Conservation (phyloP, 2,113 vertebrate species). For the Sinocyclocheilus anophthalmus region DNA sequence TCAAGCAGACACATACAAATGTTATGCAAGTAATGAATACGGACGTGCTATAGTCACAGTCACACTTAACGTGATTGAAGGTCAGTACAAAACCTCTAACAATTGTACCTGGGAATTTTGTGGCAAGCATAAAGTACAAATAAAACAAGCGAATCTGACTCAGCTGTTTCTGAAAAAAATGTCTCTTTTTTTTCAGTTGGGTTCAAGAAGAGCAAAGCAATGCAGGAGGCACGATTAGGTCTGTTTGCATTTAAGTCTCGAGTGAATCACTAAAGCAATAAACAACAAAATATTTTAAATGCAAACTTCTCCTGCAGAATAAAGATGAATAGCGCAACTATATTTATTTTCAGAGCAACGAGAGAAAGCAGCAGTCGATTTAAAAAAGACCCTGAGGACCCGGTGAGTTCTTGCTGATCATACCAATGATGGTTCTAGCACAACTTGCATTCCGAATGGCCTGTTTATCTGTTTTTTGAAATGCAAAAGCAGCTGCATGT, state of each 20-base stretch:
- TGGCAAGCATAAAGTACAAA: not conserved
- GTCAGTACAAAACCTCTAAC: constrained; percentile 63
- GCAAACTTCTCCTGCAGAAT: not conserved
- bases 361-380: constrained; percentile 64
- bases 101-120: not conserved
- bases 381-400: constrained; percentile 69
- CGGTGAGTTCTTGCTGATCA: constrained; percentile 37
- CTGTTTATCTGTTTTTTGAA: not conserved
- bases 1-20: constrained; percentile 84
- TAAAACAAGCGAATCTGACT: not conserved
- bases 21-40: constrained; percentile 79
- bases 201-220: constrained; percentile 79
- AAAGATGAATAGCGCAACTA: not conserved
- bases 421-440: not conserved
- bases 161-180: not conserved
- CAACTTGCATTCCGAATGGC: not conserved
- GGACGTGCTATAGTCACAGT: constrained; percentile 82
- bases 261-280: not conserved
- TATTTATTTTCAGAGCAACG: constrained; percentile 63
- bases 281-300: not conserved
- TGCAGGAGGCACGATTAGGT: constrained; percentile 74
- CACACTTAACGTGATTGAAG: constrained; percentile 83
- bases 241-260: constrained; percentile 17
- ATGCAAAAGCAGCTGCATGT: not conserved
- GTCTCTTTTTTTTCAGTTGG: constrained; percentile 75